A percentile compares a stretch with the other conserved stretches of the same genome.
These are phyloP conservation scores for Hippotragus niger DNA, from an alignment of 2,113 vertebrate species.

Conservation along the genomic window DNA sequence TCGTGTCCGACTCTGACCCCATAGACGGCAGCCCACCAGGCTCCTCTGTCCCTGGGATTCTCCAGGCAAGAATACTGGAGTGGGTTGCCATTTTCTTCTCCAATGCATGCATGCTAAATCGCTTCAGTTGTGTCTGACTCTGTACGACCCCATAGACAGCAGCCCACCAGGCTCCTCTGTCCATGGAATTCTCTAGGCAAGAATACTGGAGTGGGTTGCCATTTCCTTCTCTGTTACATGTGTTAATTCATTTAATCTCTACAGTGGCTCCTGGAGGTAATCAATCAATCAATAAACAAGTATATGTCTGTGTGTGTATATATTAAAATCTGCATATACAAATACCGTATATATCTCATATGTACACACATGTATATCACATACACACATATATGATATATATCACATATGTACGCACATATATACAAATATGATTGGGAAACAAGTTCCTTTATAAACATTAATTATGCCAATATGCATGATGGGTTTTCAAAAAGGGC, in stretches of 20 bases:
- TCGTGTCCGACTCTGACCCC: neutral
- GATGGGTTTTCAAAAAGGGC: neutral
- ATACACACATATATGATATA: neutral
- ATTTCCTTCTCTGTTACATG: neutral
- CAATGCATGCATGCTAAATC: neutral
- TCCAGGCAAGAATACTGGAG: neutral
- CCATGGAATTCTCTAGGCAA: neutral
- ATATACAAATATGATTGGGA: neutral
- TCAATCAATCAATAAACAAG: neutral
- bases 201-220: neutral
- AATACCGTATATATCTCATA: neutral
- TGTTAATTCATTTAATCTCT: neutral
- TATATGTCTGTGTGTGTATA: neutral
- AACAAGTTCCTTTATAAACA: neutral
- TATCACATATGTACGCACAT: neutral
- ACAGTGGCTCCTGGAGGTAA: neutral
- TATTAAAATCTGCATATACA: neutral
- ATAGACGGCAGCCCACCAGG: neutral
- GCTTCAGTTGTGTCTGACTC: neutral
- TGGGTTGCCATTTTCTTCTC: neutral
- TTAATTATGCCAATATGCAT: neutral
- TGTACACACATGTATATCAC: neutral
- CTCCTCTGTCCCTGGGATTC: neutral
- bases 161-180: neutral
- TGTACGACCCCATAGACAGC: neutral